Conservation (phyloP, 2,888 invertebrate species). For the Siphonodentalium dalli region DNA sequence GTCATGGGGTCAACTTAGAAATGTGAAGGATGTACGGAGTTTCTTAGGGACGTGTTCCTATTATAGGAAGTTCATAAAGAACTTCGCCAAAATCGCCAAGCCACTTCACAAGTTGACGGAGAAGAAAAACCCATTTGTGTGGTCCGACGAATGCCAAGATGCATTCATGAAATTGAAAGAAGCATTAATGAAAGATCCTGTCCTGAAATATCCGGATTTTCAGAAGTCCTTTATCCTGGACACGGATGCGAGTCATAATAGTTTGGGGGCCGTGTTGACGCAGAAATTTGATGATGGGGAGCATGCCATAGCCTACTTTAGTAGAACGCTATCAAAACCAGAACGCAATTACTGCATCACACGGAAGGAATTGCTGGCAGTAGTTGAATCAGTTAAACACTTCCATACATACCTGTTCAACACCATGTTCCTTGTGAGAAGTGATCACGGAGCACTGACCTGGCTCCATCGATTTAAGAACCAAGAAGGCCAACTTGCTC, state of each 20-base stretch:
- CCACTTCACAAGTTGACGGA: slow-evolving; percentile 5
- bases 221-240: slow-evolving; percentile 18
- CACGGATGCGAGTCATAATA: slow-evolving; percentile 21
- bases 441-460: slow-evolving; percentile 23
- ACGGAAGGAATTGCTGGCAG: slow-evolving; percentile 21
- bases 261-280: slow-evolving; percentile 20
- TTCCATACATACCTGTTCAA: slow-evolving; percentile 28
- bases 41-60: too few species aligned
- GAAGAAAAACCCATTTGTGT: slow-evolving; percentile 2
- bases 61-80: slow-evolving; percentile 5
- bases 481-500: slow-evolving; percentile 23
- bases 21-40: slow-evolving; percentile 4
- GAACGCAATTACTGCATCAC: slow-evolving; percentile 24
- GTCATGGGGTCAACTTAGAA: too few species aligned
- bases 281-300: slow-evolving; percentile 20
- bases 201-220: slow-evolving; percentile 13
- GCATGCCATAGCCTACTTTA: slow-evolving; percentile 22
- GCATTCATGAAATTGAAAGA: slow-evolving; percentile 7
- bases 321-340: slow-evolving; percentile 16
- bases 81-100: slow-evolving; percentile 2
- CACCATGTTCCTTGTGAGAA: slow-evolving; percentile 3
- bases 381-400: slow-evolving; percentile 15
- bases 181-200: slow-evolving; percentile 4
- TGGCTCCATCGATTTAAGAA: slow-evolving; percentile 21
- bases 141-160: slow-evolving; percentile 1